These are phyloP conservation scores for Epinotia nisella DNA, from an alignment of 2,888 invertebrate species.

Conservation along the genomic window DNA sequence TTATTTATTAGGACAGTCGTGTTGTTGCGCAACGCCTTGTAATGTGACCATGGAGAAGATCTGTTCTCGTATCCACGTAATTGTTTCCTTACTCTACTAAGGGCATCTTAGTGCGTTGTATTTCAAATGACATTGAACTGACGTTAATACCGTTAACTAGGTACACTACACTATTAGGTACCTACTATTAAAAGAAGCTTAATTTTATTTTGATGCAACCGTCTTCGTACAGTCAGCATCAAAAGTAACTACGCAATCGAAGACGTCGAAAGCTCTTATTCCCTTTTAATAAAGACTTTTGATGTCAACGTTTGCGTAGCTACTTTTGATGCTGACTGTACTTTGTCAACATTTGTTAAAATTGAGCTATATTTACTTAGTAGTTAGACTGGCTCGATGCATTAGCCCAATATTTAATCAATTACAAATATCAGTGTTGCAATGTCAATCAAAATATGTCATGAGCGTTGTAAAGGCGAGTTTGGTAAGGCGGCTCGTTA, in stretches of 20 bases:
- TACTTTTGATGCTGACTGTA: no score
- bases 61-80: constrained; percentile 41
- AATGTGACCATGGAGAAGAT: constrained; percentile 41
- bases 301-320: no score
- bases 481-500: constrained; percentile 24
- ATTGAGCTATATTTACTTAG: not conserved
- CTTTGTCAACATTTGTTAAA: not conserved
- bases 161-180: no score
- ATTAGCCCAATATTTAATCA: constrained; percentile 11
- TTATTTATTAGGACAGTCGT: constrained; percentile 23
- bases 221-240: no score
- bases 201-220: constrained; percentile 16
- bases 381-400: constrained; percentile 19
- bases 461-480: constrained; percentile 17
- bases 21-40: constrained; percentile 37
- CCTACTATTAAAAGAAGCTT: constrained; percentile 6
- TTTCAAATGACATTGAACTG: constrained; percentile 37
- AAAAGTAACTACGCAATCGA: no score
- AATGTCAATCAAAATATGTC: constrained; percentile 35
- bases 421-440: constrained; percentile 33
- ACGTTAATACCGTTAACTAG: constrained; percentile 8
- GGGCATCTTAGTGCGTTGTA: constrained; percentile 43
- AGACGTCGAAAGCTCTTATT: no score
- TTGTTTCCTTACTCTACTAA: constrained; percentile 41
- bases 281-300: no score